These are phyloP conservation scores for Heteronetta atricapilla DNA, from an alignment of 2,113 vertebrate genomes.

Conservation along the genomic window DNA sequence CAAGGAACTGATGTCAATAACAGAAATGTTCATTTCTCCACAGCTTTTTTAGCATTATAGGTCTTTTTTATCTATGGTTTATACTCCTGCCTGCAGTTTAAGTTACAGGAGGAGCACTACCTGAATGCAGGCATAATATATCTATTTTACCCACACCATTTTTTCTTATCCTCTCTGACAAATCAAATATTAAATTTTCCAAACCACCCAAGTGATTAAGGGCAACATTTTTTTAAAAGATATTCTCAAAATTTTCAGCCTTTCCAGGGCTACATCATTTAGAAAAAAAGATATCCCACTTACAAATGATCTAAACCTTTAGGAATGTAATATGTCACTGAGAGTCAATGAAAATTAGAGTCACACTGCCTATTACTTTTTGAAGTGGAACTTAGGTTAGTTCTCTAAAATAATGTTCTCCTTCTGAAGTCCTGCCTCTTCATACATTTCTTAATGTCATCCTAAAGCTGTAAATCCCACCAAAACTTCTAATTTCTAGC, in stretches of 20 bases:
- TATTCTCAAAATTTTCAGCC: neutral
- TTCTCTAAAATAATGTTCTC: slow-evolving; percentile 2
- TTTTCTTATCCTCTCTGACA: neutral
- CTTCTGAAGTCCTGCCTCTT: neutral
- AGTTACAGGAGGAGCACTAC: neutral
- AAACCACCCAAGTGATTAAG: neutral
- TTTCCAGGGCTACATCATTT: neutral
- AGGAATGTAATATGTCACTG: neutral
- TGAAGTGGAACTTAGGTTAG: neutral
- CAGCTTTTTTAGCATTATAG: slow-evolving; percentile 6
- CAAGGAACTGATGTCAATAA: neutral
- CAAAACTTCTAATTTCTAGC: slow-evolving; percentile 15
- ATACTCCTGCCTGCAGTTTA: slow-evolving; percentile 15
- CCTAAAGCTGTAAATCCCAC: slow-evolving; percentile 8
- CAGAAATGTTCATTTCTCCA: neutral
- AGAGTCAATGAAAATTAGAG: slow-evolving; percentile 9
- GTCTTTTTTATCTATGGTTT: slow-evolving; percentile 45
- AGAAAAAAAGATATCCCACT: slow-evolving; percentile 1
- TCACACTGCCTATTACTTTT: slow-evolving; percentile 19
- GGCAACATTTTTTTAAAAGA: neutral
- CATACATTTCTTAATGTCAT: neutral
- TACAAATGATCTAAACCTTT: slow-evolving; percentile 21
- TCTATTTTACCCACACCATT: neutral
- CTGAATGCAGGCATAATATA: neutral
- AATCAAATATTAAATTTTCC: slow-evolving; percentile 31